Evolutionary conservation across 2,113 vertebrate species (phyloP).

Genomic region (Donacobius atricapilla): DNA sequence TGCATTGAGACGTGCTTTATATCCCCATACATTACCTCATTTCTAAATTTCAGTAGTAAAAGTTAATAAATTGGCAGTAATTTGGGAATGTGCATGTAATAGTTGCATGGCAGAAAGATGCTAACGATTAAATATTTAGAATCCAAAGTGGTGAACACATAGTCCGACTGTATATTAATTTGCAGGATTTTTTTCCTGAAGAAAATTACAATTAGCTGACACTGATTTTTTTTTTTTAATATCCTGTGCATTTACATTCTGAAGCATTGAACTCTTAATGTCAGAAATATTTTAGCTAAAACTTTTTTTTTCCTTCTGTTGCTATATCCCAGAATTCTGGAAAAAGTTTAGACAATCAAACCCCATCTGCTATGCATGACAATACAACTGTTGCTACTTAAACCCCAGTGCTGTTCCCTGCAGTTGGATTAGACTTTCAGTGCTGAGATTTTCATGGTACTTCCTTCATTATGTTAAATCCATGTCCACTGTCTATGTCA

Average conservation of each 20-base stretch:
- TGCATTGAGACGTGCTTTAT: background rate
- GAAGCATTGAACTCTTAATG: background rate
- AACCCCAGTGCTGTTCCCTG: background rate
- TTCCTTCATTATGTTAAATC: background rate
- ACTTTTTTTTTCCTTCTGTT: background rate
- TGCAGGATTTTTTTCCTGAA: background rate
- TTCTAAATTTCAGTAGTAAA: background rate
- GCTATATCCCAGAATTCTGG: background rate
- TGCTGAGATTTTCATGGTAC: background rate
- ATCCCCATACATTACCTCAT: background rate
- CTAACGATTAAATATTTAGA: background rate
- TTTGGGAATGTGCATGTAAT: background rate
- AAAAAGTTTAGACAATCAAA: background rate
- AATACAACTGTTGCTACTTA: background rate
- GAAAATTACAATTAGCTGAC: background rate
- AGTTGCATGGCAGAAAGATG: background rate
- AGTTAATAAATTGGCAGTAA: background rate
- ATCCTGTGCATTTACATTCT: background rate
- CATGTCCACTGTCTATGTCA: background rate
- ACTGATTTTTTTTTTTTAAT: background rate
- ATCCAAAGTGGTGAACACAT: background rate
- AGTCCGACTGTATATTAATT: background rate
- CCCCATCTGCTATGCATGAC: accelerated
- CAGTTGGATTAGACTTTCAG: background rate
- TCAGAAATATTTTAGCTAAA: background rate